Evolutionary conservation across 92 coral and sea anemone genomes (phyloP).

Genomic region (Epizoanthus ramosus): DNA sequence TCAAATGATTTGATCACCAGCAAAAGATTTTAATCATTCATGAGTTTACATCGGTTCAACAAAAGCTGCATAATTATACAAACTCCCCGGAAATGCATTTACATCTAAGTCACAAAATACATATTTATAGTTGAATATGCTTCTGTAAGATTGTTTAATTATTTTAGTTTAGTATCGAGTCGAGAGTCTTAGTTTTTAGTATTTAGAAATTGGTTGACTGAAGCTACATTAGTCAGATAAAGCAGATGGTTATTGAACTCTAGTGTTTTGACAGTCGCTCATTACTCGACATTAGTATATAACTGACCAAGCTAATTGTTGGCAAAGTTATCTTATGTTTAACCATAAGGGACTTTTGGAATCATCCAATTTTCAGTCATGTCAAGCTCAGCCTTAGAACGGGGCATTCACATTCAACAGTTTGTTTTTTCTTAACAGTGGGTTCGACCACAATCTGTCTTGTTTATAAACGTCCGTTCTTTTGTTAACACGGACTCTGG

Average conservation of each 20-base stretch:
- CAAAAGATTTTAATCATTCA: slow-evolving; percentile 18
- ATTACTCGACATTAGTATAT: not conserved
- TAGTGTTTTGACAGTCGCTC: not conserved
- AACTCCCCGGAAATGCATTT: not conserved
- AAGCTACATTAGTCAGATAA: not conserved
- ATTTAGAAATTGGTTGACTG: too few relatives aligned
- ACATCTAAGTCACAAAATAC: not conserved
- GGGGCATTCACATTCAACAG: not conserved
- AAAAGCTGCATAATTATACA: slow-evolving; percentile 14
- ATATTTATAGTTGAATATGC: not conserved
- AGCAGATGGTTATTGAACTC: not conserved
- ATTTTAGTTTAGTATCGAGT: not conserved
- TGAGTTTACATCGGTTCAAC: not conserved
- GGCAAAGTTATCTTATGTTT: not conserved
- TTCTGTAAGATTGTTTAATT: not conserved
- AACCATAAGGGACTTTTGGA: not conserved
- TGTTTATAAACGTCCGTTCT: not conserved
- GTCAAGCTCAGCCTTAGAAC: not conserved
- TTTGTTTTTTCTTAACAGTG: not conserved
- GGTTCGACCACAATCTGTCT: not conserved
- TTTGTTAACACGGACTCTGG: not conserved
- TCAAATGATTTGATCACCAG: slow-evolving; percentile 44
- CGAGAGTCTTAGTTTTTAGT: not conserved
- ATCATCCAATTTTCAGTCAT: not conserved
- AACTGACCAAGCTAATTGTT: not conserved